Evolutionary conservation across 2,113 vertebrate species (phyloP).

Genomic region (Antechinus stuartii): DNA sequence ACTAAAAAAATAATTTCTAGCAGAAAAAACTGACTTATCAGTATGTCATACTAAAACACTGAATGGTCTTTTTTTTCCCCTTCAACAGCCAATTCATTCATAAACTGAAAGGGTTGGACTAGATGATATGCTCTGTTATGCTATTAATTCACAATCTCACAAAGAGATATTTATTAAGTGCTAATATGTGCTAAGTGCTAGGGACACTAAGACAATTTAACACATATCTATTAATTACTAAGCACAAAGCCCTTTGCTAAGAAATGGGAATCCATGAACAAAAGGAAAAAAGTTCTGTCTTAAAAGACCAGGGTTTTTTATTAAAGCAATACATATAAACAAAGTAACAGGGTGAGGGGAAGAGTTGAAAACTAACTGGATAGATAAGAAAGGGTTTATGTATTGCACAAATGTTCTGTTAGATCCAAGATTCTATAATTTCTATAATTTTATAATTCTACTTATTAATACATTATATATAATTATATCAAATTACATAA

Average conservation of each 20-base stretch:
- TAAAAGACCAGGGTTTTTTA: background rate
- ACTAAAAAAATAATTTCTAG: background rate
- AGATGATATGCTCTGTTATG: background rate
- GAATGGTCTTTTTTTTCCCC: too few relatives aligned
- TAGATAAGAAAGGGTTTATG: background rate
- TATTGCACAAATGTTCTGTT: background rate
- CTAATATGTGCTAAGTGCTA: background rate
- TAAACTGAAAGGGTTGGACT: background rate
- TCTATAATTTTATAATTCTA: background rate
- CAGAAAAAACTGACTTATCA: too few relatives aligned
- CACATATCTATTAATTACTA: background rate
- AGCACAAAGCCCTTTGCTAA: background rate
- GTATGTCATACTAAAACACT: too few relatives aligned
- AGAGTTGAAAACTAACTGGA: background rate
- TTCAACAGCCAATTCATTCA: too few relatives aligned
- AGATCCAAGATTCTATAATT: background rate
- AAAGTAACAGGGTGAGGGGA: too few relatives aligned
- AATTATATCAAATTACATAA: too few relatives aligned
- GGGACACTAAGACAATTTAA: background rate
- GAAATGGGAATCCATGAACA: background rate
- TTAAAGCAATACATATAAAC: background rate
- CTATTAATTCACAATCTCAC: background rate
- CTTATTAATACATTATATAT: too few relatives aligned
- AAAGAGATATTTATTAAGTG: background rate
- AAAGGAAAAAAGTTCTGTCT: background rate